A percentile compares a stretch with the other conserved stretches of the same genome.
Evolutionary conservation across 2,113 vertebrate genomes (phyloP).

Genomic region (Halichoeres trimaculatus): DNA sequence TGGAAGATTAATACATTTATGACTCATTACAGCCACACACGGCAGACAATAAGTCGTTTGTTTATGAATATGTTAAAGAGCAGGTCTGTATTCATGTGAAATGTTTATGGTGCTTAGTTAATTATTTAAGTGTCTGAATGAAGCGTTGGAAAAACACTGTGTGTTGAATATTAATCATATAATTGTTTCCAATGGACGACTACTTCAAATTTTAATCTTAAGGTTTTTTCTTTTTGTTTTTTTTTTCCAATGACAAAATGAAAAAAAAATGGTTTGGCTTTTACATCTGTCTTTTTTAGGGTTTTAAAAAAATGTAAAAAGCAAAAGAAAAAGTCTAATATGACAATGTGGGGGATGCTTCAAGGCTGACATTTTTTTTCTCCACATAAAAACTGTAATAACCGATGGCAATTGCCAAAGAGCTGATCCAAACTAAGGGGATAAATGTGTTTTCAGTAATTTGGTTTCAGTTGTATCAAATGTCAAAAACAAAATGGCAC

Average conservation of each 20-base stretch:
- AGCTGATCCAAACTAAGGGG: not conserved
- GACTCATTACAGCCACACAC: constrained; percentile 2
- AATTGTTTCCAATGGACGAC: not conserved
- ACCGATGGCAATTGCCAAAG: not conserved
- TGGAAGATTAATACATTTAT: constrained; percentile 9
- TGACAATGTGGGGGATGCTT: not conserved
- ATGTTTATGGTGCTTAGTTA: not conserved
- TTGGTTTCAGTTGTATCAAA: not conserved
- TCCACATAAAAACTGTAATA: not conserved
- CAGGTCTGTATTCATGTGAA: constrained; percentile 12
- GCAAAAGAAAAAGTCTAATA: no score
- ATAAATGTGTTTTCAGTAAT: not conserved
- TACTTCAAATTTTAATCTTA: not conserved
- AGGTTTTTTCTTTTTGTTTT: not conserved
- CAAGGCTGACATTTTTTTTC: not conserved
- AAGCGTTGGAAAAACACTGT: not conserved
- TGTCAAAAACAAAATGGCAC: not conserved
- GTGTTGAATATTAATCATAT: not conserved
- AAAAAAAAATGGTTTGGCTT: no score
- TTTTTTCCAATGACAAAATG: not conserved
- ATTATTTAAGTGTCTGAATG: not conserved
- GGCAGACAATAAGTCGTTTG: not conserved
- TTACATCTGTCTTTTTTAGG: no score
- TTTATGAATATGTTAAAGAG: constrained; percentile 31
- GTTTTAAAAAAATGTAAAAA: no score